phyloP scores from a whole-genome alignment of 1,140 invertebrate species.

The Batillaria attramentaria region DNA sequence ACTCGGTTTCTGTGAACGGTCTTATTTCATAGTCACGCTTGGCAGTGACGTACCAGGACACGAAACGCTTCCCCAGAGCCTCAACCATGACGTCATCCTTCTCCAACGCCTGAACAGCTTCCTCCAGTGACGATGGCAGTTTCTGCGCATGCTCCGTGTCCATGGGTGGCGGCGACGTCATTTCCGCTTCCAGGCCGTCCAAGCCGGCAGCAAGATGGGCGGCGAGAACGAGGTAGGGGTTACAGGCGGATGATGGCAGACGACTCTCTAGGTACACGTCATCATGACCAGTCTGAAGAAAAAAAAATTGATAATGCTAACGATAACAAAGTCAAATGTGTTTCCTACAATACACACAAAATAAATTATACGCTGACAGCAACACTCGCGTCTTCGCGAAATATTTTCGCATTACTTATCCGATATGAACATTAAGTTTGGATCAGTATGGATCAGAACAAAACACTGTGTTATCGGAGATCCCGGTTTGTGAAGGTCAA shows the following conservation, averaged over 20 bases:
- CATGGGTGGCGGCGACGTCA: slow-evolving; percentile 15
- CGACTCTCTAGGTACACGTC: slow-evolving; percentile 48
- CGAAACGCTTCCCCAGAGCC: slow-evolving; percentile 3
- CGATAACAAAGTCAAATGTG: too few species aligned
- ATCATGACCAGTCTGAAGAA: slow-evolving; percentile 6
- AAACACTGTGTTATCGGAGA: too few species aligned
- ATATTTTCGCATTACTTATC: too few species aligned
- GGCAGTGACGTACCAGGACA: not conserved
- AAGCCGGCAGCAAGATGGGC: slow-evolving; percentile 48
- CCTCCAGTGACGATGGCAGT: slow-evolving; percentile 12
- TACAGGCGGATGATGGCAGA: slow-evolving; percentile 38
- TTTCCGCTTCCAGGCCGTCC: slow-evolving; percentile 39
- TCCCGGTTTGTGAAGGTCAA: too few species aligned
- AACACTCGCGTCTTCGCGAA: too few species aligned
- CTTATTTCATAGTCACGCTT: slow-evolving; percentile 13
- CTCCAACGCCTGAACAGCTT: slow-evolving; percentile 18
- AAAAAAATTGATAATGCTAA: too few species aligned
- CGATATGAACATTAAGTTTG: too few species aligned
- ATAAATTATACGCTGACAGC: too few species aligned
- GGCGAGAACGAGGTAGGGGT: slow-evolving; percentile 50
- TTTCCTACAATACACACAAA: too few species aligned
- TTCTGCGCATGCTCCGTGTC: slow-evolving; percentile 18
- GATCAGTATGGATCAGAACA: too few species aligned
- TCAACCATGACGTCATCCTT: not conserved
- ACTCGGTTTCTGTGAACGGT: not conserved